Base-by-base conservation (phyloP, 2,888 invertebrate species). In the Galeopsomyia nigrocyanea region DNA sequence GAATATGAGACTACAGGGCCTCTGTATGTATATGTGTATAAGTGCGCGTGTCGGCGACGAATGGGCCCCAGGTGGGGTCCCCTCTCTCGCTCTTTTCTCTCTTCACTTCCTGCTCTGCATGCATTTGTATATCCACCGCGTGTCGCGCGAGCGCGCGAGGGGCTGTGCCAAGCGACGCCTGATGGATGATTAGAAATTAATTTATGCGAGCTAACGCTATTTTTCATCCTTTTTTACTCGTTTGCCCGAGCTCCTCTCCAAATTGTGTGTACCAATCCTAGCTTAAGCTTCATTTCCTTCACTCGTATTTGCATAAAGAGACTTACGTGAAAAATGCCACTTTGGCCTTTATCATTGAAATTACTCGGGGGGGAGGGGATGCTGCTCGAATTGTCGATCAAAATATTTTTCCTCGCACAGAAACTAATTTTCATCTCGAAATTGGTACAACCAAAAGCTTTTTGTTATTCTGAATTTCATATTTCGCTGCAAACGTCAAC, bases 21-120 rank as follows among this genome's bases (percentile, higher is more conserved):
- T n/a, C 46, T 21, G 19, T 53, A 21, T 49, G 47, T 46, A 64
- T 58, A 56, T 47, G 63, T 49, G 49, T 16, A 16, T 26, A 31
- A 51, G 71, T 71, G 74, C 73, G 76, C 77, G 75, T 76, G 74
- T 73, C 57, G 19, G 49, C 63, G 64, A 51, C 17, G 7, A 16
- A 19, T 76, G 79, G 84, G 78, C 79, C 80, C 85, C 84, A 86
- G 82, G 81, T 85, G 85, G 84, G 84, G 79, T 78, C 81, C 83
- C 79, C 78, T 78, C 77, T 71, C 76, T 62, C 73, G 74, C 78
- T 76, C 74, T 75, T 71, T 39, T 68, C 68, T 46, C 21, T n/a
- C 68, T 13, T 46, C 56, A 19, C 51, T 46, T 19, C 3, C 57
- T 62, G 16, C 47, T 75, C 61, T 65, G 71, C 78, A 39, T 64